Percentiles rank a stretch among this genome's conserved stretches.
These are phyloP conservation scores for Emmelina monodactyla DNA, from an alignment of 2,888 invertebrate species.

Conservation along the genomic window DNA sequence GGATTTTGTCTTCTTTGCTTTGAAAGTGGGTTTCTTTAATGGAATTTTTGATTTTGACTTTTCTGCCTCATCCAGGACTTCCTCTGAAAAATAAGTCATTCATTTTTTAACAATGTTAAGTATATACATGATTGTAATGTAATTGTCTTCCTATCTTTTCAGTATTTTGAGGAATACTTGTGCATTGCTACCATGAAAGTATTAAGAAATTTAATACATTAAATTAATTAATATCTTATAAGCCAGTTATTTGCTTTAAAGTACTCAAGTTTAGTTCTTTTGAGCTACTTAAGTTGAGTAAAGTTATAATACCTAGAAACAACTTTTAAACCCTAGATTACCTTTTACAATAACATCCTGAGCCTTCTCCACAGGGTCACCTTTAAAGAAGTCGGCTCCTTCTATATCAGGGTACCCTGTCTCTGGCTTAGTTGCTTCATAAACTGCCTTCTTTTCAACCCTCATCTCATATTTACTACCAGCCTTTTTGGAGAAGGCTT, in stretches of 20 bases:
- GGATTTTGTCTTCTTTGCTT: constrained; percentile 33
- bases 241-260: no score
- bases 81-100: constrained; percentile 28
- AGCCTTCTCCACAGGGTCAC: constrained; percentile 69
- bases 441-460: constrained; percentile 80
- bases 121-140: no score
- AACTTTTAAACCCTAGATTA: no score
- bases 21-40: constrained; percentile 23
- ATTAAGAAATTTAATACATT: no score
- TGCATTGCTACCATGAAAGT: no score
- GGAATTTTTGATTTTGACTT: constrained; percentile 16
- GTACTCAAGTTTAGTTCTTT: no score
- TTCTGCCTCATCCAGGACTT: constrained; percentile 26
- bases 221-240: no score
- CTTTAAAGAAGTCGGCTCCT: constrained; percentile 77
- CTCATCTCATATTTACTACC: constrained; percentile 81
- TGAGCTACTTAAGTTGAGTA: no score
- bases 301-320: no score
- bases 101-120: no score
- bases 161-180: no score
- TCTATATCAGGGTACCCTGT: constrained; percentile 77
- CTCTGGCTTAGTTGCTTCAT: constrained; percentile 76
- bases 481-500: constrained; percentile 71
- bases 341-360: constrained; percentile 55
- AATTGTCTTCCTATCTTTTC: no score